A percentile compares a stretch with the other conserved stretches of the same genome.
Conservation (phyloP, 2,113 vertebrate species). For the Phyllostomus hastatus region DNA sequence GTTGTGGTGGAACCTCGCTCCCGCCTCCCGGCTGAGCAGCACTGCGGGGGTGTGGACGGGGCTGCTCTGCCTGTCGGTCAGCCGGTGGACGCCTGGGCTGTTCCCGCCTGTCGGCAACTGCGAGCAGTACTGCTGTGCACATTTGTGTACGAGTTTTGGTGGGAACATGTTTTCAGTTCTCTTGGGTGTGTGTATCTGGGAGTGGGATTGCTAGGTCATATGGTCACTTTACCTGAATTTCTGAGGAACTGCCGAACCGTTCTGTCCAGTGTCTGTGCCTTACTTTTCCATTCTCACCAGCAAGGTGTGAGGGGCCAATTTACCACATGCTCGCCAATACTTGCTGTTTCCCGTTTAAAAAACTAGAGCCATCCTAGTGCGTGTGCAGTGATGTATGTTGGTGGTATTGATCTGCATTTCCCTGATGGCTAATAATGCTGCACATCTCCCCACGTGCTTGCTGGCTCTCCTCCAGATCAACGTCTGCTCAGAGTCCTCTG, state of each 20-base stretch:
- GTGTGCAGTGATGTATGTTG: not conserved
- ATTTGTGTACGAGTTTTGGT: not conserved
- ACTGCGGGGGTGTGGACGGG: not conserved
- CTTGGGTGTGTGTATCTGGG: not conserved
- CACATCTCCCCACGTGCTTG: not conserved
- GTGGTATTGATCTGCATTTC: not conserved
- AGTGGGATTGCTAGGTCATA: not conserved
- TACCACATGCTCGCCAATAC: too few species aligned
- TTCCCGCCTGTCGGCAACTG: not conserved
- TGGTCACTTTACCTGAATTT: not conserved
- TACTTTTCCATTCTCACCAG: not conserved
- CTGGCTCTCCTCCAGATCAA: not conserved
- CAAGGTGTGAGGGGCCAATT: not conserved
- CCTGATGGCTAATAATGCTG: not conserved
- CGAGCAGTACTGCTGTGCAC: not conserved
- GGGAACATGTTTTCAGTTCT: not conserved
- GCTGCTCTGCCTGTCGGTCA: not conserved
- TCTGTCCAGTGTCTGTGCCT: not conserved
- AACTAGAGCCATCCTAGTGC: not conserved
- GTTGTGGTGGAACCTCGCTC: not conserved
- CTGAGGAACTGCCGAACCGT: not conserved
- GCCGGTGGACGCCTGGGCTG: not conserved
- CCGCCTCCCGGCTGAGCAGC: not conserved
- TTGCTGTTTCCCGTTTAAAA: not conserved
- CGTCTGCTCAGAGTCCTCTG: not conserved